Percentiles rank a stretch among this genome's conserved stretches.
These are phyloP conservation scores for Eudemis profundana DNA, from an alignment of 2,888 invertebrate species.

Conservation along the genomic window DNA sequence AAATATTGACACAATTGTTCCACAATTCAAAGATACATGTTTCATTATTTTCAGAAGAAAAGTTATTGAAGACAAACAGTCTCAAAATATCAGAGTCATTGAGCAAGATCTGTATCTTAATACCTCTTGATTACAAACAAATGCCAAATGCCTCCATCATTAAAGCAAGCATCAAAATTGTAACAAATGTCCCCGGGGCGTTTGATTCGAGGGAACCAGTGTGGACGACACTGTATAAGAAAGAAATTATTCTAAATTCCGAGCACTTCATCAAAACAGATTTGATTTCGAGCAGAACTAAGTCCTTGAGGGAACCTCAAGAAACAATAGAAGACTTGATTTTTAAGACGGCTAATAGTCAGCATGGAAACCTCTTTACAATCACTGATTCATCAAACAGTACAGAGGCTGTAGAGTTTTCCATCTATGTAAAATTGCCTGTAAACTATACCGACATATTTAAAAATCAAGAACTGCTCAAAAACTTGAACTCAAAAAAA, in stretches of 20 bases:
- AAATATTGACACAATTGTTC: slow-evolving; percentile 58
- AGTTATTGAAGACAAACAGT: slow-evolving; percentile 62
- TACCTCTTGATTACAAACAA: slow-evolving; percentile 57
- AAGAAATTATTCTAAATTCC: slow-evolving; percentile 57
- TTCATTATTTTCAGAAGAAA: slow-evolving; percentile 55
- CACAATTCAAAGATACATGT: slow-evolving; percentile 64
- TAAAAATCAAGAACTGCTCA: slow-evolving; percentile 50
- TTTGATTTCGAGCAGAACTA: slow-evolving; percentile 45
- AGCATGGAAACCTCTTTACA: slow-evolving; percentile 59
- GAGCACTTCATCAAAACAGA: slow-evolving; percentile 68
- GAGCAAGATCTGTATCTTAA: slow-evolving; percentile 58
- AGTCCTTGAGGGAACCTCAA: slow-evolving; percentile 53
- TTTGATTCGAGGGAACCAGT: slow-evolving; percentile 60
- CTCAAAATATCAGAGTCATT: slow-evolving; percentile 60
- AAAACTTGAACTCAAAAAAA: slow-evolving; percentile 54
- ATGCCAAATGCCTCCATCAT: slow-evolving; percentile 52
- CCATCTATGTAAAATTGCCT: slow-evolving; percentile 66
- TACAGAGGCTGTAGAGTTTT: slow-evolving; percentile 49
- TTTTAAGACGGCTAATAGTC: slow-evolving; percentile 49
- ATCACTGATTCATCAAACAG: slow-evolving; percentile 52
- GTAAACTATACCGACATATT: slow-evolving; percentile 57
- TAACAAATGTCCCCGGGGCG: slow-evolving; percentile 65
- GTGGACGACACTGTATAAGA: slow-evolving; percentile 65
- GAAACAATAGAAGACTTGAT: slow-evolving; percentile 58
- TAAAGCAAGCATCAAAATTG: slow-evolving; percentile 61